Evolutionary conservation across 2,797 vertebrate genomes (phyloP).

Genomic region (Microctenopoma stevenorrisi): DNA sequence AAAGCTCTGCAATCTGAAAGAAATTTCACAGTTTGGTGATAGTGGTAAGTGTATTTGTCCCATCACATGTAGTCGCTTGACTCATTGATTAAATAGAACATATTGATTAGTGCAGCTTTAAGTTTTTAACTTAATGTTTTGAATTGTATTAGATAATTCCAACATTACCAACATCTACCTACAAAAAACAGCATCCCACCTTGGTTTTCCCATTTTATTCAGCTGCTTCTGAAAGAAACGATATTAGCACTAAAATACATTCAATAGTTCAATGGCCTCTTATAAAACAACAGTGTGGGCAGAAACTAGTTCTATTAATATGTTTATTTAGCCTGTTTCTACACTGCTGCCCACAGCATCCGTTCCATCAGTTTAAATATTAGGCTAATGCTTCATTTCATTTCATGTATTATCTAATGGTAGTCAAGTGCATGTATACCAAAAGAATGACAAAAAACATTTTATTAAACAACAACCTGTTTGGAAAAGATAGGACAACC

Average conservation of each 20-base stretch:
- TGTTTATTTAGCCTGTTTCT: neutral
- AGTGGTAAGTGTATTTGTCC: neutral
- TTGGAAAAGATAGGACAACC: neutral
- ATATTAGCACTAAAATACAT: too few species aligned
- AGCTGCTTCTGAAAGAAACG: too few species aligned
- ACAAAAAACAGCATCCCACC: neutral
- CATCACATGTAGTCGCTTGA: neutral
- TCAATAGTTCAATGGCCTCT: neutral
- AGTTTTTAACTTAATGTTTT: neutral
- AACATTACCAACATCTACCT: neutral
- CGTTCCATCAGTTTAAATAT: neutral
- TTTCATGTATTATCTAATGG: neutral
- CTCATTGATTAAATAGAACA: neutral
- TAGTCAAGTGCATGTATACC: neutral
- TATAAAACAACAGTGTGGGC: neutral
- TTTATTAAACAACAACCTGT: conserved; percentile 5
- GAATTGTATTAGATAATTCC: neutral
- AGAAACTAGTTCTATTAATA: neutral
- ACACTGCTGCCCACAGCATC: neutral
- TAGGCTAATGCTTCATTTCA: neutral
- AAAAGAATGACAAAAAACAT: neutral
- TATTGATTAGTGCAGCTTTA: neutral
- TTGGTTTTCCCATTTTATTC: neutral
- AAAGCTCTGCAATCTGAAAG: too few species aligned
- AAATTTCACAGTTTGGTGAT: neutral